A percentile compares a stretch with the other conserved stretches of the same genome.
Evolutionary conservation across 2,888 invertebrate genomes (phyloP).

Genomic region (Eremobia ochroleuca): DNA sequence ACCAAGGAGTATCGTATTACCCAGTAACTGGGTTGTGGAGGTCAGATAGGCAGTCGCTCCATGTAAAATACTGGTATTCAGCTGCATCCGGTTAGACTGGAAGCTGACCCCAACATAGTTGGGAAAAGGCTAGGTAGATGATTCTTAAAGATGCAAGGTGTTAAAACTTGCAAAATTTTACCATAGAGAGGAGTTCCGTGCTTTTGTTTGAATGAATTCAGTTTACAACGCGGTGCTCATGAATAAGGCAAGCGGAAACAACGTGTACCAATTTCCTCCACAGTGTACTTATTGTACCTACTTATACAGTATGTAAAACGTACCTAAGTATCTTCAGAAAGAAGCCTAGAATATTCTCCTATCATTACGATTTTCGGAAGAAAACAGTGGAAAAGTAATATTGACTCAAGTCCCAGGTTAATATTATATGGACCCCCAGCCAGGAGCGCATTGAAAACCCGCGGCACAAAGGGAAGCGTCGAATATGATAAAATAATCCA

Average conservation of each 20-base stretch:
- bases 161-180: constrained; percentile 23
- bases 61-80: too few relatives aligned
- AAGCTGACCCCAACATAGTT: too few relatives aligned
- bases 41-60: too few relatives aligned
- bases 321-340: background rate
- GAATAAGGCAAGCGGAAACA: constrained; percentile 52
- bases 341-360: constrained; percentile 1
- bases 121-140: too few relatives aligned
- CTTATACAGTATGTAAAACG: constrained; percentile 14
- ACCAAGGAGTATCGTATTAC: too few relatives aligned
- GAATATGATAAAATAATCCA: constrained; percentile 54
- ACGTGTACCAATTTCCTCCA: constrained; percentile 49
- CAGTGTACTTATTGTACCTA: constrained; percentile 5
- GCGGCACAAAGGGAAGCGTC: constrained; percentile 50
- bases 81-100: too few relatives aligned
- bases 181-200: constrained; percentile 10
- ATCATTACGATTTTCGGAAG: constrained; percentile 10
- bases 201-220: constrained; percentile 43
- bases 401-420: background rate
- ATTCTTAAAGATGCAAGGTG: background rate
- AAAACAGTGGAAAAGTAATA: constrained; percentile 21
- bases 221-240: constrained; percentile 41
- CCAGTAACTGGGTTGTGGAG: too few relatives aligned
- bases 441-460: constrained; percentile 17
- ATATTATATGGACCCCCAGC: constrained; percentile 10